Evolutionary conservation across 53 echinoderm and acorn worm genomes (phyloP).

Genomic region (Antedon mediterranea): DNA sequence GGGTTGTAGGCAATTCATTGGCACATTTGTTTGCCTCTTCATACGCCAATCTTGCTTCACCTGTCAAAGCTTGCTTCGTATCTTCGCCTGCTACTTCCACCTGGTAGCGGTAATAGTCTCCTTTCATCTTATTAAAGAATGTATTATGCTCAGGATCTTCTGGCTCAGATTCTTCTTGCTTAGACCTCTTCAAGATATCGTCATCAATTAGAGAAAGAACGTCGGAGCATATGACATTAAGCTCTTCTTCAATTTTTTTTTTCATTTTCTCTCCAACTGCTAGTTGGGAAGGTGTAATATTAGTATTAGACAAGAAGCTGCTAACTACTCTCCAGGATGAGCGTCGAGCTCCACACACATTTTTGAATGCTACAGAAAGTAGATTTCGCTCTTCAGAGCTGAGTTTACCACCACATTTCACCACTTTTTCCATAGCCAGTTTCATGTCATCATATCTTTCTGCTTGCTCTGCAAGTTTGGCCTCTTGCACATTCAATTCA

Average conservation of each 20-base stretch:
- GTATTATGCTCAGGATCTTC: conserved; percentile 13
- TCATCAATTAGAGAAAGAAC: no score
- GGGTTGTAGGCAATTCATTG: neutral
- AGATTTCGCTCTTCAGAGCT: conserved; percentile 30
- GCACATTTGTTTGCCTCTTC: conserved; percentile 3
- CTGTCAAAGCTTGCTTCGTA: neutral
- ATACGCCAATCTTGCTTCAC: conserved; percentile 19
- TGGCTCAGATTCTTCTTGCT: neutral
- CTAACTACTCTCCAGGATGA: conserved; percentile 31
- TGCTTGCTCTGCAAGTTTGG: conserved; percentile 88
- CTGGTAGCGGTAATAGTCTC: conserved; percentile 33
- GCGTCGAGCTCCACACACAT: conserved; percentile 33
- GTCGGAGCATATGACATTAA: conserved; percentile 17
- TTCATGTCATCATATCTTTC: conserved; percentile 93
- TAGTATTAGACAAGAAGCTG: neutral
- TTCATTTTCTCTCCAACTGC: neutral
- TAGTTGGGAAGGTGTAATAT: neutral
- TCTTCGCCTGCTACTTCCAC: conserved; percentile 16
- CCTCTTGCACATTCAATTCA: conserved; percentile 79
- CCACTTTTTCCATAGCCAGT: conserved; percentile 17
- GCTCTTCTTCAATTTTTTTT: conserved; percentile 20
- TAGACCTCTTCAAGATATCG: no score
- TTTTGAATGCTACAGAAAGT: conserved; percentile 47
- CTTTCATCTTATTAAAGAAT: conserved; percentile 3
- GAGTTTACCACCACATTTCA: neutral